Base-by-base conservation (phyloP, 2,113 vertebrate species). In the Mustela nigripes region DNA sequence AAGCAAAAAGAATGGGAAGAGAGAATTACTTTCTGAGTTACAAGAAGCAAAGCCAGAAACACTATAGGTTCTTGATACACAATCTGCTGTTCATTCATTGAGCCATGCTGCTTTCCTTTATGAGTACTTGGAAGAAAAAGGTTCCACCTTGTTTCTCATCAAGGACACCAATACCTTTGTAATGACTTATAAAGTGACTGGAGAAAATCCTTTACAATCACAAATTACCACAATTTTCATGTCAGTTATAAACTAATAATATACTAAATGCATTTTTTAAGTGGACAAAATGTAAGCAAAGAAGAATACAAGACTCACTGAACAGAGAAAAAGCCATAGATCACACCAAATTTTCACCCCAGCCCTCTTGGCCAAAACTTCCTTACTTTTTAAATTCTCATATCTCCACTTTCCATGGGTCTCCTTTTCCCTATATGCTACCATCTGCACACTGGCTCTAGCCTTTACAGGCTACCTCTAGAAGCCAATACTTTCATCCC, bases 181-280 rank as follows among this genome's bases (percentile, higher is more conserved):
- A 92, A 92, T 71, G 53, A 88, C 24, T 90, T 92, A 39, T 33
- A 53, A 83, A 95, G 24, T 76, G 42, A 94, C 26, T 93, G 56
- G 56, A 96, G 73, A 78, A 84, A 87, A 85, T 62, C 16, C 45
- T 78, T 82, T 97, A n/a, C 84, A 82, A 82, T 76, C 31, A 86
- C n/a, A 96, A 94, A 96, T 93, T 94, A 78, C 22, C 63, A 53
- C 60, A 39, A 89, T 88, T 81, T 89, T 89, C 15, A 73, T 80
- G 36, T 81, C 42, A 93, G 69, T 74, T 94, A 74, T 16, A 96
- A 95, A 96, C 80, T 58, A 84, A 48, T 53, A 84, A 91, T 78
- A 71, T 62, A 31, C 11, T 69, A 87, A 86, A 82, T 73, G 62
- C 45, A 85, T 78, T 89, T 80, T 87, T 94, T 89, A 95, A 67